Percentiles rank a stretch among this genome's conserved stretches.
Conservation (phyloP, 2,797 vertebrate genomes). For the Mormyrops attenuatus region DNA sequence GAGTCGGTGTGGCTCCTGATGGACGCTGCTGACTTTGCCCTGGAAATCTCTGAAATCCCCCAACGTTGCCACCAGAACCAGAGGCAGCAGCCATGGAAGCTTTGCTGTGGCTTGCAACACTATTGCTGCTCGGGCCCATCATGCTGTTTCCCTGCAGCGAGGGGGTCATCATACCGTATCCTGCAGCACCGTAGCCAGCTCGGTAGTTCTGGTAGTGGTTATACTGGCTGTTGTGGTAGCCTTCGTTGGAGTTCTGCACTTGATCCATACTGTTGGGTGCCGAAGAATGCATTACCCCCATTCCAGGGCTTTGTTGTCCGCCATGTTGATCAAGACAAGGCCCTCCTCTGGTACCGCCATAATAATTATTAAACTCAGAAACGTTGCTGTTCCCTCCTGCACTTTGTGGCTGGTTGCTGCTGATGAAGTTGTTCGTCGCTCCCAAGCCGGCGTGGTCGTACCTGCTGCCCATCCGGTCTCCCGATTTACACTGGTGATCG, state of each 20-base stretch:
- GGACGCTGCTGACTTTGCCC: conserved; percentile 76
- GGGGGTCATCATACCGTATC: conserved; percentile 77
- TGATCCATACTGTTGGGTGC: conserved; percentile 71
- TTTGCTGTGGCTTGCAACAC: conserved; percentile 63
- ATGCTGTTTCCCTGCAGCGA: conserved; percentile 67
- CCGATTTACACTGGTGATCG: conserved; percentile 58
- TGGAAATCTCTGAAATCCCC: conserved; percentile 76
- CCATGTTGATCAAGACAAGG: conserved; percentile 99
- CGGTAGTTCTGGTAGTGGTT: conserved; percentile 80
- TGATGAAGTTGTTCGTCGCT: conserved; percentile 58
- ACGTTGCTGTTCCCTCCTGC: conserved; percentile 59
- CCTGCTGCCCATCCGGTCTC: conserved; percentile 72
- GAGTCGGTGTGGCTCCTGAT: conserved; percentile 82
- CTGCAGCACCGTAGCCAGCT: conserved; percentile 68
- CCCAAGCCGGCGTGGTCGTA: conserved; percentile 72
- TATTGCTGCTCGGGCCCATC: conserved; percentile 61
- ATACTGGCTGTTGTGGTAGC: conserved; percentile 70
- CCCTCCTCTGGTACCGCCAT: conserved; percentile 81
- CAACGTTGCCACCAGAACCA: conserved; percentile 53
- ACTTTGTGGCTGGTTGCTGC: conserved; percentile 52
- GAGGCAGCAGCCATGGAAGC: conserved; percentile 58
- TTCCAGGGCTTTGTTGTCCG: conserved; percentile 99
- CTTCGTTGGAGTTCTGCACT: conserved; percentile 82
- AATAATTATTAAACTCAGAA: conserved; percentile 79
- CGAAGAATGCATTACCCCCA: conserved; percentile 76